Base-by-base conservation (phyloP, 1,140 invertebrate genomes). In the Drosophila ogumai region DNA sequence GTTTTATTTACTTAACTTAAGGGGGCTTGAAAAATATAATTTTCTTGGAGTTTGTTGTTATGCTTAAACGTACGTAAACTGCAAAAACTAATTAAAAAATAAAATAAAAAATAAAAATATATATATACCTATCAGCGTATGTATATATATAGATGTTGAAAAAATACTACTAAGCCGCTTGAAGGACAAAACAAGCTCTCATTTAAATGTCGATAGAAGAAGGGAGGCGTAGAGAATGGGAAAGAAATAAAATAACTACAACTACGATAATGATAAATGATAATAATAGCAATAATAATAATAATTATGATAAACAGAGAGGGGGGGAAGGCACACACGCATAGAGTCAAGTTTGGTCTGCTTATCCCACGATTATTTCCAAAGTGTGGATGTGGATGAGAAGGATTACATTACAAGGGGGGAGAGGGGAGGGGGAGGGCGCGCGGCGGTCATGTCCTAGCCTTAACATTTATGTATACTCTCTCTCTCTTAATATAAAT, bases 301-400 rank as follows among this genome's bases (percentile, higher is more conserved):
- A 38, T 73, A 50, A 59, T 73, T 61, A 74, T 52, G 54, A 54
- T 75, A 75, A 75, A 75, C 73, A 66, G 52, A 40, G 52, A 25
- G 43, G 43, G 44, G 44, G 61, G 66, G 17, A 73, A 75, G 73
- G 73, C 73, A 75, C 73, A 75, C 73, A 75, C 73, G 60, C 73
- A 75, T 74, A 57, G 50, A 52, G 72, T 57, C 72, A 75, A 73
- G 69, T 73, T 56, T 34, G 43, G 43, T 44, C 31, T 22, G 43
- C 13, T 36, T 31, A 34, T 13, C 60, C 19, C 10, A 12, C n/a
- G 19, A 17, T 60, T 28, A 36, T 60, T 46, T 41, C 41, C 4
- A 38, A 55, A 64, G 36, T 50, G 49, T 46, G 40, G 22, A 31
- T 50, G 43, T 25, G 34, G 6, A n/a, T 44, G 22, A 71, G 32